phyloP scores from a whole-genome alignment of 2,888 invertebrate species.

The Lingula anatina region DNA sequence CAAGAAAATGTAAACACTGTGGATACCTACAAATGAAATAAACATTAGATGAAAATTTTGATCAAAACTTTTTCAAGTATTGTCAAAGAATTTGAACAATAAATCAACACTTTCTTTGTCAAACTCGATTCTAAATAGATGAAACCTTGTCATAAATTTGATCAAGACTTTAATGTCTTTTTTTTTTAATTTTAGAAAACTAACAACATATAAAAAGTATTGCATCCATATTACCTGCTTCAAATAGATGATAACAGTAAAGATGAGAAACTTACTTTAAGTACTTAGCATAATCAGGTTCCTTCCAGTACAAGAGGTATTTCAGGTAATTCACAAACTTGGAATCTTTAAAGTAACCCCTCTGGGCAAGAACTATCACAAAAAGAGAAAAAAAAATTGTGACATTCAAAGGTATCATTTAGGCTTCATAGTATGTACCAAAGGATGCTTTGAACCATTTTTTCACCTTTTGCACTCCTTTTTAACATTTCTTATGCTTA shows the following conservation, averaged over 20 bases:
- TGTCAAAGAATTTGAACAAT: too few species aligned
- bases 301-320: constrained; percentile 96
- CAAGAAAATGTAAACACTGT: constrained; percentile 93
- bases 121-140: too few species aligned
- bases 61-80: too few species aligned
- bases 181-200: not conserved
- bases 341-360: constrained; percentile 92
- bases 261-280: constrained; percentile 68
- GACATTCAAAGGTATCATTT: too few species aligned
- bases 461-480: too few species aligned
- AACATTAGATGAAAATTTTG: not conserved
- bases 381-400: constrained; percentile 14
- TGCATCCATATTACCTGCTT: not conserved
- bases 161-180: too few species aligned
- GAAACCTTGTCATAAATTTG: too few species aligned
- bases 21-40: constrained; percentile 65
- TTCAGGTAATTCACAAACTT: constrained; percentile 94
- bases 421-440: too few species aligned
- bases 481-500: too few species aligned
- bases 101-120: too few species aligned
- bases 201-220: not conserved
- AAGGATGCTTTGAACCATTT: too few species aligned
- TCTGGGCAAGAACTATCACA: constrained; percentile 85
- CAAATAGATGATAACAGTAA: too few species aligned
- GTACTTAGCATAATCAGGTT: constrained; percentile 94